phyloP scores from a whole-genome alignment of 2,797 vertebrate genomes.

The Acanthurus leucopareius region DNA sequence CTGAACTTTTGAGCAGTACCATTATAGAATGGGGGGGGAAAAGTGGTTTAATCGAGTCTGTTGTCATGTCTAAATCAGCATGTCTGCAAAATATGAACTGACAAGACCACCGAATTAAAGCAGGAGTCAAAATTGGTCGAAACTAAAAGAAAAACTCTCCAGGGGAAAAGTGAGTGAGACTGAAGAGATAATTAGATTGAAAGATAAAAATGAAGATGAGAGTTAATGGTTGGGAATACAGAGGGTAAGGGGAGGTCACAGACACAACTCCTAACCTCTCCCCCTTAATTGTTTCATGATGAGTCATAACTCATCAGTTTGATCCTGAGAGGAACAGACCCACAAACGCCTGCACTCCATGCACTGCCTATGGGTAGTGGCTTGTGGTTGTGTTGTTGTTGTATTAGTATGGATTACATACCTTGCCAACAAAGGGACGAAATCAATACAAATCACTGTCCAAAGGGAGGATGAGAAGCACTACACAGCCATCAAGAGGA shows the following conservation, averaged over 20 bases:
- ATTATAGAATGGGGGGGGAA: neutral
- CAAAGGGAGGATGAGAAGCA: constrained; percentile 41
- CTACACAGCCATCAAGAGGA: constrained; percentile 26
- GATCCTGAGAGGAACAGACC: constrained; percentile 24
- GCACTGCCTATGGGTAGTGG: constrained; percentile 35
- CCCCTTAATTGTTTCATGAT: constrained; percentile 23
- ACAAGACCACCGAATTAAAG: constrained; percentile 9
- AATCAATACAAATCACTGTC: constrained; percentile 67
- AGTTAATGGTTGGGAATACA: constrained; percentile 16
- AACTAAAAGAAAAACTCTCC: constrained; percentile 5
- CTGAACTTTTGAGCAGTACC: neutral
- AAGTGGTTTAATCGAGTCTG: fast-evolving
- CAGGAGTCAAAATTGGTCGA: neutral
- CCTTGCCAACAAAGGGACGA: constrained; percentile 55
- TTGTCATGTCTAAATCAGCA: constrained; percentile 20
- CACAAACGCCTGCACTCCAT: constrained; percentile 27
- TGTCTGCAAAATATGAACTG: constrained; percentile 16
- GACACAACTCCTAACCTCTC: constrained; percentile 6
- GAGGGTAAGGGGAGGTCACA: constrained; percentile 32
- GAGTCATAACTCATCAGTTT: constrained; percentile 47
- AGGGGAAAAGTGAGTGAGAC: neutral
- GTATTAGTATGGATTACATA: constrained; percentile 68
- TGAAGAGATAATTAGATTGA: constrained; percentile 6
- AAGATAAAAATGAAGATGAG: constrained; percentile 5
- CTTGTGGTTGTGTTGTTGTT: constrained; percentile 47